Percentiles rank a stretch among this genome's conserved stretches.
Conservation (phyloP, 2,113 vertebrate species). For the Microcebus jonahi region DNA sequence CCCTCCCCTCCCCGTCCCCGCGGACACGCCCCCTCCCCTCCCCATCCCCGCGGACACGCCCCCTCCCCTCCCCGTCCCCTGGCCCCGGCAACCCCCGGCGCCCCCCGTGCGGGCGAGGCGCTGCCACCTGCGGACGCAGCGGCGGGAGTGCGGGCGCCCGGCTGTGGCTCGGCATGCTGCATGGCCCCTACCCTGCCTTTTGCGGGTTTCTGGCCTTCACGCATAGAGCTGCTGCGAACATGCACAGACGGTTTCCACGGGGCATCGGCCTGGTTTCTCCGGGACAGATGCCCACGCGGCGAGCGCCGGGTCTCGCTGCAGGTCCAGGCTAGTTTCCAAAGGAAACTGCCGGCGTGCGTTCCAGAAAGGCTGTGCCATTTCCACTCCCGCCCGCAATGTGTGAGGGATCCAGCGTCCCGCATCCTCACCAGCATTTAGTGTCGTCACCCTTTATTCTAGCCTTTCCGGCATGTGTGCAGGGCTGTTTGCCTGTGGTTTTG, state of each 20-base stretch:
- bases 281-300: accelerated
- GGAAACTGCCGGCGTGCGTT: accelerated
- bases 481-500: accelerated
- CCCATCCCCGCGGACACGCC: not conserved
- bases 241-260: accelerated
- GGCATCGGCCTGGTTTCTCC: not conserved
- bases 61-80: not conserved
- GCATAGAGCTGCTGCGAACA: not conserved
- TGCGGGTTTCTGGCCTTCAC: not conserved
- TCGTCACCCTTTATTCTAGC: accelerated
- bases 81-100: no score
- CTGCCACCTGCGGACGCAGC: no score
- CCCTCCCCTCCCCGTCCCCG: no score
- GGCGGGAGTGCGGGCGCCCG: accelerated
- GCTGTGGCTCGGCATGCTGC: accelerated
- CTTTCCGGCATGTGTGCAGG: accelerated
- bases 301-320: accelerated
- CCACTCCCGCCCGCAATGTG: accelerated
- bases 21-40: no score
- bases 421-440: accelerated
- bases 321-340: accelerated
- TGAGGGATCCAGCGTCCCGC: accelerated
- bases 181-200: accelerated
- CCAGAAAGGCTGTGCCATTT: accelerated
- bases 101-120: no score